Evolutionary conservation across 2,797 vertebrate genomes (phyloP).

Genomic region (Rhinichthys osculus): DNA sequence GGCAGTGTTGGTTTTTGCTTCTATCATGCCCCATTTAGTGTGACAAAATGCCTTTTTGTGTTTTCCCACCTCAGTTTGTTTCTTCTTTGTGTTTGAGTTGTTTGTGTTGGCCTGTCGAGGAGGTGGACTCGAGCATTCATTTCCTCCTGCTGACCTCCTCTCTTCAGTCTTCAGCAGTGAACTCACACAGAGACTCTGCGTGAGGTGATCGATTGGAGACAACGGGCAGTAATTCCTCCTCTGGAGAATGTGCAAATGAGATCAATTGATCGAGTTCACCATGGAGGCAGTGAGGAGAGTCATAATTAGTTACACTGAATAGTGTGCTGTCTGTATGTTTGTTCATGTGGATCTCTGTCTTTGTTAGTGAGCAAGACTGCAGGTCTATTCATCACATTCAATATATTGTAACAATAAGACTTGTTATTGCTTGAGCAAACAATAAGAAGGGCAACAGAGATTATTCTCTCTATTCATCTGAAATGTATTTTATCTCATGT

Average conservation of each 20-base stretch:
- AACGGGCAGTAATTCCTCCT: slow-evolving; percentile 21
- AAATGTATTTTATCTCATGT: background rate
- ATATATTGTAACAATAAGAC: background rate
- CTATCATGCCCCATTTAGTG: background rate
- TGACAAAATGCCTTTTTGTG: background rate
- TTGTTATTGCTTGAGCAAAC: background rate
- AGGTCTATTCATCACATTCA: background rate
- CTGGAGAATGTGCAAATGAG: slow-evolving; percentile 13
- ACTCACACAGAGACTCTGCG: slow-evolving; percentile 43
- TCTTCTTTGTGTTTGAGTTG: background rate
- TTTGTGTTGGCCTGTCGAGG: slow-evolving; percentile 21
- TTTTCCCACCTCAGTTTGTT: background rate
- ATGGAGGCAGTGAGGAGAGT: slow-evolving; percentile 11
- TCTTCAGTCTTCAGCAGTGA: slow-evolving; percentile 4
- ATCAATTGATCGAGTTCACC: slow-evolving; percentile 26
- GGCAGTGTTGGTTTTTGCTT: background rate
- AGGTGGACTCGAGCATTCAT: background rate
- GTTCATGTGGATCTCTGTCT: slow-evolving; percentile 18
- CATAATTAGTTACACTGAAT: slow-evolving; percentile 19
- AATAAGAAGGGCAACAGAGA: background rate
- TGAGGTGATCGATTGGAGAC: slow-evolving; percentile 20
- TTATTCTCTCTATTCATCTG: background rate
- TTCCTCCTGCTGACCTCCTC: slow-evolving; percentile 11
- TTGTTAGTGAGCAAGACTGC: background rate
- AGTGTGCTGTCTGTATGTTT: slow-evolving; percentile 11